These are phyloP conservation scores for Hippocampus zosterae DNA, from an alignment of 2,113 vertebrate genomes.

Conservation along the genomic window DNA sequence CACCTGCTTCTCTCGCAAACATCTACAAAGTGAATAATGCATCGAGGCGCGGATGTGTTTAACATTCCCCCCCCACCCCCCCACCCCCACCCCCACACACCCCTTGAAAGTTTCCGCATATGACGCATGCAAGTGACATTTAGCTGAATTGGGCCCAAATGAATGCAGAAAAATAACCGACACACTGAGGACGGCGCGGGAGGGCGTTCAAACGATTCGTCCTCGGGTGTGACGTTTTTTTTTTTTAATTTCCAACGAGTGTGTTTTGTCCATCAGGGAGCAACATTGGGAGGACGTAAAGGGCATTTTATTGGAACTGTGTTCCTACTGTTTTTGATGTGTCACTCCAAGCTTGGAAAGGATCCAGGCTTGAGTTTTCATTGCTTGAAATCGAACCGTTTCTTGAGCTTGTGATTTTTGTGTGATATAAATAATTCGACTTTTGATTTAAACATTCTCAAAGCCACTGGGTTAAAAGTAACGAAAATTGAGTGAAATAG, in stretches of 20 bases:
- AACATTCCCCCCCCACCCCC: slow-evolving; percentile 8
- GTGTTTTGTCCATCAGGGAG: not conserved
- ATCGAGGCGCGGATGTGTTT: slow-evolving; percentile 36
- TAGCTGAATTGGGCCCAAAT: slow-evolving; percentile 46
- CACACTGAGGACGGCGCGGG: slow-evolving; percentile 10
- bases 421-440: not conserved
- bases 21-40: slow-evolving; percentile 58
- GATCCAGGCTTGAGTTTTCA: not conserved
- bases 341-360: not conserved
- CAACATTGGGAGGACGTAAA: not conserved
- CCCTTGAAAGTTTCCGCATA: slow-evolving; percentile 29
- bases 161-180: slow-evolving; percentile 61
- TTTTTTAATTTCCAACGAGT: not conserved
- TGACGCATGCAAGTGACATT: not conserved
- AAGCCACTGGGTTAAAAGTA: no score
- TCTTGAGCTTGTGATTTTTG: no score
- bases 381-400: no score
- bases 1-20: slow-evolving; percentile 35
- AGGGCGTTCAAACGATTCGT: not conserved
- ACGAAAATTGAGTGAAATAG: no score
- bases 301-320: slow-evolving; percentile 1
- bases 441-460: not conserved
- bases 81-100: not conserved
- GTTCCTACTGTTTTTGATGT: not conserved
- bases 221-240: not conserved